Evolutionary conservation across 2,888 invertebrate genomes (phyloP).

Genomic region (Patella ulyssiponensis): DNA sequence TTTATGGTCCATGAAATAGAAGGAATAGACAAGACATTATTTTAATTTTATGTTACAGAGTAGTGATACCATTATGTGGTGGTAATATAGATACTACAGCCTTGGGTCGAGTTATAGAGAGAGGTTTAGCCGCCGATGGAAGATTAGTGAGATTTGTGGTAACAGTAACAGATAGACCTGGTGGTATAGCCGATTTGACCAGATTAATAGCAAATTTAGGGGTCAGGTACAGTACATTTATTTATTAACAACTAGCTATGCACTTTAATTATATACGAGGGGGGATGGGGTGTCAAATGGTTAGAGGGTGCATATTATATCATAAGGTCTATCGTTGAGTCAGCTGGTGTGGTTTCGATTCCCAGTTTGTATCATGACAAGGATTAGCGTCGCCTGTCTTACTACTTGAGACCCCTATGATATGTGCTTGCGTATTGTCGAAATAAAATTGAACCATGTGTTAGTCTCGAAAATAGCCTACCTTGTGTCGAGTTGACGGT

Average conservation of each 20-base stretch:
- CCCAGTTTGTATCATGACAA: not conserved
- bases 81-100: slow-evolving; percentile 95
- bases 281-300: too few species aligned
- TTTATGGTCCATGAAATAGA: not conserved
- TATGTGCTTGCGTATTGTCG: too few species aligned
- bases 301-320: too few species aligned
- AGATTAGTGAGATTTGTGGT: slow-evolving; percentile 78
- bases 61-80: slow-evolving; percentile 84
- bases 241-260: not conserved
- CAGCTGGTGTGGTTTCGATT: too few species aligned
- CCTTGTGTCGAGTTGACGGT: too few species aligned
- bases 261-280: not conserved
- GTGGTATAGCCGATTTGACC: slow-evolving; percentile 89
- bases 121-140: slow-evolving; percentile 90
- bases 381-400: not conserved
- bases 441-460: too few species aligned
- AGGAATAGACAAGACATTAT: not conserved
- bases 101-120: slow-evolving; percentile 87
- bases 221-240: slow-evolving; percentile 74
- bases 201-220: slow-evolving; percentile 83
- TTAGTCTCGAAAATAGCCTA: too few species aligned
- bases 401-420: too few species aligned
- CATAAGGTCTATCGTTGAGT: too few species aligned
- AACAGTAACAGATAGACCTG: slow-evolving; percentile 85
- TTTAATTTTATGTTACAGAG: slow-evolving; percentile 75